Evolutionary conservation across 37 sponge, comb jelly and placozoan genomes (phyloP), one percentile per base, ranked within the genome.

Genomic region (Cladorhizidae sp.): DNA sequence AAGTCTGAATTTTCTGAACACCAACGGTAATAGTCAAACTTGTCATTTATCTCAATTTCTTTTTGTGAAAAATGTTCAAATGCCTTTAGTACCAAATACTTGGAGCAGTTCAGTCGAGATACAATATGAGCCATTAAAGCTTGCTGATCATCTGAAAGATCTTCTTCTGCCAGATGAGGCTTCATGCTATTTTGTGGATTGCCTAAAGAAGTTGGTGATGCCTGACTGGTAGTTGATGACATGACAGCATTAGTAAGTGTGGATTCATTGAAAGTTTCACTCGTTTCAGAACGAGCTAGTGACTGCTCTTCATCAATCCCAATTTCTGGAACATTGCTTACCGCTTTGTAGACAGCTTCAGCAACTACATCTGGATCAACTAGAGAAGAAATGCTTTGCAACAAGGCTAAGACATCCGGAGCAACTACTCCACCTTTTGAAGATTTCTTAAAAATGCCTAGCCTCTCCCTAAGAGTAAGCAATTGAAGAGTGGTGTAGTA

Each of bases 401-500:
- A 61, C 20, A 88, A 70, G 6, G 67, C 57, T 21, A 83, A 3
- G 1, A 75, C 77, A 21, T 67, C 12, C 21, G 82, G 83, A 50
- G 39, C 14, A 3, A 65, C 42, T 22, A 18, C 55, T 39, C 1
- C 17, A 15, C 17, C 3, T 65, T 31, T 32, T 65, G 20, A 3
- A 31, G 35, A 65, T 7, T 70, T 45, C 36, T 21, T 84, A 2
- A 84, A 0, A 8, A 2, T 28, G 20, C 85, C 80, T 11, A 92
- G 80, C 28, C 83, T 87, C 21, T 54, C 75, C 33, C 85, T 51
- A 1, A 92, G 64, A 7, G 67, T 59, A 1, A 88, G 75, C 21
- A 92, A 68, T 78, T 92, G 93, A 21, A 54, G 65, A n/a, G 89
- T 82, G 0, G 93, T 92, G 62, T 73, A 92, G 68, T 92, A 88